Conservation (phyloP, 2,113 vertebrate species). For the Peromyscus maniculatus region DNA sequence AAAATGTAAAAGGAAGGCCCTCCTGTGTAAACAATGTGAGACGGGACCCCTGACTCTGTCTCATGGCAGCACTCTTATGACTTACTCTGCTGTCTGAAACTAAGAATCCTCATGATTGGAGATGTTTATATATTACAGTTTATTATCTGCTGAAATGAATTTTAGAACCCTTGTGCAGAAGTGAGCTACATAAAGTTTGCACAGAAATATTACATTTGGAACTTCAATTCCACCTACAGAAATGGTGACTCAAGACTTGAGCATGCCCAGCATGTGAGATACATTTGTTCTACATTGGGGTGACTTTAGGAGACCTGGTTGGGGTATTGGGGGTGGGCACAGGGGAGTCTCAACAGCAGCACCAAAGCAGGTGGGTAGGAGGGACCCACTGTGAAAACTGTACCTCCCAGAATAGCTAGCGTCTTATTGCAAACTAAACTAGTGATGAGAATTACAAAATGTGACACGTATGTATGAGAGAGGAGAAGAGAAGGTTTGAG, state of each 20-base stretch:
- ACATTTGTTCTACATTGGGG: neutral
- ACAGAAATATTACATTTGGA: neutral
- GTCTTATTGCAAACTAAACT: neutral
- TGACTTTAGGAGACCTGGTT: neutral
- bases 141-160: conserved; percentile 11
- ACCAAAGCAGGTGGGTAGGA: neutral
- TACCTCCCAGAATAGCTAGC: neutral
- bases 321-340: neutral
- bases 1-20: no score
- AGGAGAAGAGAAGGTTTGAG: neutral
- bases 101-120: neutral
- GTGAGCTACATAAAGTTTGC: neutral
- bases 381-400: neutral
- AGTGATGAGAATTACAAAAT: neutral
- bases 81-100: neutral
- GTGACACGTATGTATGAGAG: neutral
- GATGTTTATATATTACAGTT: neutral
- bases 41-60: neutral
- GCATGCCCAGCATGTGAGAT: neutral
- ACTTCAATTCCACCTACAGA: neutral
- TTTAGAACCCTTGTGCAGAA: neutral
- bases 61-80: neutral
- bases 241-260: neutral
- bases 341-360: neutral
- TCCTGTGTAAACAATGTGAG: neutral